Base-by-base conservation (phyloP, 1,140 invertebrate genomes). In the Campodea augens region DNA sequence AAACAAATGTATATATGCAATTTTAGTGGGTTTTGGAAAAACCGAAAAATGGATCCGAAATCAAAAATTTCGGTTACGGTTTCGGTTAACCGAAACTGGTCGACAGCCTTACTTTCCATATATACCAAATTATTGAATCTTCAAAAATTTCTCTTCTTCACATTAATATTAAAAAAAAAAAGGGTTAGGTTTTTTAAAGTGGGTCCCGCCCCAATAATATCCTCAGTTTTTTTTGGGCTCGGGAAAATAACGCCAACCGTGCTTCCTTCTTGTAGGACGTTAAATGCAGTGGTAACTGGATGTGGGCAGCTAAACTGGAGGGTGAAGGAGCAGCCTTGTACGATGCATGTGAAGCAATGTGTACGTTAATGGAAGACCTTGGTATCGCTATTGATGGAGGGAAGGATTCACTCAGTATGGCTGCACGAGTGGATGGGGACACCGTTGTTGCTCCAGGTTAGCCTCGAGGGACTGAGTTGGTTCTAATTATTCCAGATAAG, bases 241-340 rank as follows among this genome's bases (percentile, higher is more conserved):
- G n/a, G n/a, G n/a, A n/a, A n/a, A n/a, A n/a, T n/a, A n/a, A n/a
- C n/a, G n/a, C n/a, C n/a, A n/a, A n/a, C 5, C 13, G 20, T 12
- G 23, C 5, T 24, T 23, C 20, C 25, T 42, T 19, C 25, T 51
- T 49, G 10, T 50, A 75, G 59, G 91, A 97, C 64, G 76, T 96
- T 5, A 97, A 97, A 66, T 96, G 91, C 57, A 92, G 87, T 48
- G 92, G 85, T 3, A 98, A 98, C 63, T 98, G 93, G 93, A 98
- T 98, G 93, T 98, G 92, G 93, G 76, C 91, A 3, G 91, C 91
- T 5, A 97, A 97, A 66, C 67, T 93, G 13, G 74, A 79, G 0
- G 86, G 81, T 0, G 91, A 96, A 65, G 92, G 92, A 4, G 84
- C 81, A 15, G 72, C 75, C 25, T 64, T 98, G 21, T 85, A 80